Conservation (phyloP, 2,888 invertebrate genomes). For the Harpagoxenus sublaevis region DNA sequence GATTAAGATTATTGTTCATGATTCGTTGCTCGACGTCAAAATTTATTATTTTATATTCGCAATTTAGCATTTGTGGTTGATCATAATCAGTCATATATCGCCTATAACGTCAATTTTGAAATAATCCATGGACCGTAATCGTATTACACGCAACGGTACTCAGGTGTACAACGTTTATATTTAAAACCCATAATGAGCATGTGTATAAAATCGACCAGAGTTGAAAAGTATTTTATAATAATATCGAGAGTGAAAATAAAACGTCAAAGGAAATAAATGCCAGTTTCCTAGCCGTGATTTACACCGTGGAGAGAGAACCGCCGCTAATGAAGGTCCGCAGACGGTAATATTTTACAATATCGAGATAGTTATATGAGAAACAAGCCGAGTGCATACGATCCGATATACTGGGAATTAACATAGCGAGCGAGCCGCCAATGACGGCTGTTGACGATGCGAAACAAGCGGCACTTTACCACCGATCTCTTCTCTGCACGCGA, state of each 20-base stretch:
- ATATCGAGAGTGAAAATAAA: slow-evolving; percentile 23
- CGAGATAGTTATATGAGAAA: slow-evolving; percentile 49
- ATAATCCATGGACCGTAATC: slow-evolving; percentile 44
- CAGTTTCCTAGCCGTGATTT: slow-evolving; percentile 42
- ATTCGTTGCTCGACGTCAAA: background rate
- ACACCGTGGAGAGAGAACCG: slow-evolving; percentile 17
- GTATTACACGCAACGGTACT: slow-evolving; percentile 28
- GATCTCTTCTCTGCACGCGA: slow-evolving; percentile 33
- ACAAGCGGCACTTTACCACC: slow-evolving; percentile 37
- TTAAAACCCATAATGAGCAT: slow-evolving; percentile 36
- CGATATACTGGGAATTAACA: slow-evolving; percentile 24
- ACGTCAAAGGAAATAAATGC: slow-evolving; percentile 33
- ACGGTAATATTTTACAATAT: slow-evolving; percentile 69
- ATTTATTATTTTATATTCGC: slow-evolving; percentile 40
- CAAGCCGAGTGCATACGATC: background rate
- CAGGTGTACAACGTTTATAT: slow-evolving; percentile 18
- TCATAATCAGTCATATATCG: slow-evolving; percentile 29
- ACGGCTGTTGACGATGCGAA: slow-evolving; percentile 27
- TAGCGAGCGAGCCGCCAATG: slow-evolving; percentile 36
- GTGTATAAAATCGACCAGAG: background rate
- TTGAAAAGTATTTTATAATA: slow-evolving; percentile 13
- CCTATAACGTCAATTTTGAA: slow-evolving; percentile 36
- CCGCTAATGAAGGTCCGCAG: slow-evolving; percentile 63
- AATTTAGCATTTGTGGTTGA: slow-evolving; percentile 8
- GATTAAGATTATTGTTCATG: background rate